A percentile compares a stretch with the other conserved stretches of the same genome.
Evolutionary conservation across 2,113 vertebrate species (phyloP).

Genomic region (Ochotona curzoniae): DNA sequence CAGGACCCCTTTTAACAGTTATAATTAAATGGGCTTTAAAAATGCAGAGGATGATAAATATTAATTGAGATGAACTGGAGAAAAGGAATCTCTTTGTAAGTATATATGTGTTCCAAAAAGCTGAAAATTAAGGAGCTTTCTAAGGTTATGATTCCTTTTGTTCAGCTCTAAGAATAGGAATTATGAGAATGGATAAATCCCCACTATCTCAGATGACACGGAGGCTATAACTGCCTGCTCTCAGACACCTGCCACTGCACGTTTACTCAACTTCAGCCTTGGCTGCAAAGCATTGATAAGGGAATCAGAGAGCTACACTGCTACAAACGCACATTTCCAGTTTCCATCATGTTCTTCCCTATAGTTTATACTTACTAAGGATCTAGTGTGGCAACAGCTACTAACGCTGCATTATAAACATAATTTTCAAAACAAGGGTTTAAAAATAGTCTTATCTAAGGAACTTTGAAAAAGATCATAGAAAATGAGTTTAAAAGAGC

Average conservation of each 20-base stretch:
- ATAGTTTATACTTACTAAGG: neutral
- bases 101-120: neutral
- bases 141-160: neutral
- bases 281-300: neutral
- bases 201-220: neutral
- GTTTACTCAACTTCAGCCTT: neutral
- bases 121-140: slow-evolving; percentile 24
- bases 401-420: neutral
- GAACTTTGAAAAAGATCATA: too few species aligned
- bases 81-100: slow-evolving; percentile 5
- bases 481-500: too few species aligned
- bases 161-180: neutral
- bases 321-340: neutral
- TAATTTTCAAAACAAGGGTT: neutral
- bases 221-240: neutral
- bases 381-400: neutral
- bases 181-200: neutral
- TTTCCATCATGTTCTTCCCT: neutral
- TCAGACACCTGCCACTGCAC: neutral
- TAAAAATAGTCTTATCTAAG: neutral
- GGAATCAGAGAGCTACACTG: neutral
- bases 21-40: slow-evolving; percentile 47
- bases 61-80: slow-evolving; percentile 31
- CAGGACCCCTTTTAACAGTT: neutral
- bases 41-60: slow-evolving; percentile 20